A percentile compares a stretch with the other conserved stretches of the same genome.
phyloP scores from a whole-genome alignment of 2,113 vertebrate species.

The Anguilla rostrata region DNA sequence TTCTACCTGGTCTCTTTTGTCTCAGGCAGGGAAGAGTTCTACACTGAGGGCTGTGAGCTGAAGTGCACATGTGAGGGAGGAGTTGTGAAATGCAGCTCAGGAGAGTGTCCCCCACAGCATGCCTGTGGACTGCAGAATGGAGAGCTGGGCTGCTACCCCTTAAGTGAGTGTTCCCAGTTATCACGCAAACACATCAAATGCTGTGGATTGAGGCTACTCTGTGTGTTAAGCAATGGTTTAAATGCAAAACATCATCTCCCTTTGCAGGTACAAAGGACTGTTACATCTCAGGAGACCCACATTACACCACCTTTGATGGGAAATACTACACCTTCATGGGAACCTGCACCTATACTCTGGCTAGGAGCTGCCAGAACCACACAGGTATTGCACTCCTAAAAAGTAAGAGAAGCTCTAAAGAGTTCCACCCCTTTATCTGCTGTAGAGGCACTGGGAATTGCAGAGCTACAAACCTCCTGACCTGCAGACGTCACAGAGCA shows the following conservation, averaged over 20 bases:
- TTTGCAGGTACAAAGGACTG: conserved; percentile 70
- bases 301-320: conserved; percentile 81
- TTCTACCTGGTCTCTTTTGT: background rate
- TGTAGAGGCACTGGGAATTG: background rate
- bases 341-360: conserved; percentile 79
- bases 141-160: conserved; percentile 68
- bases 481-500: background rate
- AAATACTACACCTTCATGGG: conserved; percentile 80
- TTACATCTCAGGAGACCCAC: conserved; percentile 80
- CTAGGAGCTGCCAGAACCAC: conserved; percentile 65
- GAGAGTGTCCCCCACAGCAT: conserved; percentile 61
- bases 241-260: background rate
- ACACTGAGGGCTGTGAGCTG: conserved; percentile 55
- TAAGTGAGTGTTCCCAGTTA: conserved; percentile 50
- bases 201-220: background rate
- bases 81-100: conserved; percentile 49
- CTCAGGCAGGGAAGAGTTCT: conserved; percentile 68
- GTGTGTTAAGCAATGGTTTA: background rate
- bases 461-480: background rate
- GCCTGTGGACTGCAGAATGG: conserved; percentile 64
- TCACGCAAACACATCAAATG: background rate
- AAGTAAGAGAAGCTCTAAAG: background rate
- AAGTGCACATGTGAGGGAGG: conserved; percentile 61
- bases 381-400: conserved; percentile 49
- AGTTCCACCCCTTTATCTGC: background rate